Evolutionary conservation across 2,888 invertebrate species (phyloP), one percentile per base, ranked within the genome.

Genomic region (Drosophila aldrichi): DNA sequence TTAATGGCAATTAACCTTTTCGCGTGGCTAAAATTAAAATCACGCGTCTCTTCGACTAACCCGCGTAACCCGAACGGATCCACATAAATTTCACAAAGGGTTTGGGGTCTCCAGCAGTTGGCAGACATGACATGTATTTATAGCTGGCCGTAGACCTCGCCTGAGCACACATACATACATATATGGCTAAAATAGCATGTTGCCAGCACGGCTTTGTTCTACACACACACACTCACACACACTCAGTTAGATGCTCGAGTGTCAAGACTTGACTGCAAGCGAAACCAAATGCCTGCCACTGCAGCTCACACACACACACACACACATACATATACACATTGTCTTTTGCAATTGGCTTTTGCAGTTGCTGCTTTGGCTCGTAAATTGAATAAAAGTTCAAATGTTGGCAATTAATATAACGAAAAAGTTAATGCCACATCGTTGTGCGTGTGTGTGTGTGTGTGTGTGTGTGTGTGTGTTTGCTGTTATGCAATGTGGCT

Each of bases 301-400:
- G 54, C 65, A 70, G 38, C 52, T 38, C 70, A n/a, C 61, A 20
- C 38, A 54, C 41, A 38, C 60, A 34, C 54, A 48, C 34, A 48
- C 51, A 61, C 57, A 46, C n/a, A 7, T 14, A 20, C 18, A 8
- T 18, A 22, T 16, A 16, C 16, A 36, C 38, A 38, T 2, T 29
- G 12, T 20, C 46, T 48, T 10, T 36, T 56, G 43, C 55, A 63
- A 57, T 61, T 70, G 77, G 60, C 59, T 41, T 41, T 69, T 55
- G 66, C 68, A 63, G 67, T 65, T 59, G 61, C 71, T 77, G 60
- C 48, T 60, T 65, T 34, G 67, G 84, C 89, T 91, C 92, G 90
- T 91, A 91, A 91, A 91, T 91, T 91, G 90, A 90, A 91, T 91
- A 90, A 91, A 91, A 91, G 91, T 91, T 91, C 91, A 91, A 91